These are phyloP conservation scores for Pasiphila rectangulata DNA, from an alignment of 2,888 invertebrate species.

Conservation along the genomic window DNA sequence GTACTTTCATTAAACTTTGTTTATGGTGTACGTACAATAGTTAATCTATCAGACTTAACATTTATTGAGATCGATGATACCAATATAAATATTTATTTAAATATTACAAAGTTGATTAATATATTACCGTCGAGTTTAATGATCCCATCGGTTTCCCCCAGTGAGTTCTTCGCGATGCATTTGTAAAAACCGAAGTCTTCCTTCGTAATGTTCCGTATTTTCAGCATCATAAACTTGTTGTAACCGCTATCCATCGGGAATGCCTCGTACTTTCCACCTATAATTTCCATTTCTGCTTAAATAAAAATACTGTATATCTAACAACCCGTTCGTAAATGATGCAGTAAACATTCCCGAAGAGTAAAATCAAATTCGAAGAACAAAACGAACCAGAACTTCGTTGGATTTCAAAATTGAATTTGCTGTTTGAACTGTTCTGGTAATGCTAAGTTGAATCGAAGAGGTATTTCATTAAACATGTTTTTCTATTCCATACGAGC, in stretches of 20 bases:
- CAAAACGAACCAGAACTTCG: conserved; percentile 25
- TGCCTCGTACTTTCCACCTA: conserved; percentile 95
- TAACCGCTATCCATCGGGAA: conserved; percentile 92
- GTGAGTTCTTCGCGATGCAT: conserved; percentile 94
- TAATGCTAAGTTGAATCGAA: conserved; percentile 19
- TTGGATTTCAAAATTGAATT: conserved; percentile 32
- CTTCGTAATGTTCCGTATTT: conserved; percentile 90
- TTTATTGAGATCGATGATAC: not conserved
- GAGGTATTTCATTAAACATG: conserved; percentile 51
- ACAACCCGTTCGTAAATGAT: conserved; percentile 17
- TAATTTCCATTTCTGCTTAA: conserved; percentile 83
- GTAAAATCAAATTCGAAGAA: conserved; percentile 24
- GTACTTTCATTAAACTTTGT: too few relatives aligned
- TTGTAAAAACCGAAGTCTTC: conserved; percentile 94
- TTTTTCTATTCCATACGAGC: conserved; percentile 44
- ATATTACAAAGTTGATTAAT: not conserved
- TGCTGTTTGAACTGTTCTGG: conserved; percentile 31
- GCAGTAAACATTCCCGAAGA: conserved; percentile 13
- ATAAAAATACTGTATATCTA: conserved; percentile 63
- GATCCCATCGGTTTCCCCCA: conserved; percentile 93
- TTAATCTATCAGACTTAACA: too few relatives aligned
- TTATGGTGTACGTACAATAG: too few relatives aligned
- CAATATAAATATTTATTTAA: too few relatives aligned
- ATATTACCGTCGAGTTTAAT: conserved; percentile 91
- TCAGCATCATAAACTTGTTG: conserved; percentile 95